phyloP scores from a whole-genome alignment of 2,888 invertebrate species.

The Priocnemis perturbator region DNA sequence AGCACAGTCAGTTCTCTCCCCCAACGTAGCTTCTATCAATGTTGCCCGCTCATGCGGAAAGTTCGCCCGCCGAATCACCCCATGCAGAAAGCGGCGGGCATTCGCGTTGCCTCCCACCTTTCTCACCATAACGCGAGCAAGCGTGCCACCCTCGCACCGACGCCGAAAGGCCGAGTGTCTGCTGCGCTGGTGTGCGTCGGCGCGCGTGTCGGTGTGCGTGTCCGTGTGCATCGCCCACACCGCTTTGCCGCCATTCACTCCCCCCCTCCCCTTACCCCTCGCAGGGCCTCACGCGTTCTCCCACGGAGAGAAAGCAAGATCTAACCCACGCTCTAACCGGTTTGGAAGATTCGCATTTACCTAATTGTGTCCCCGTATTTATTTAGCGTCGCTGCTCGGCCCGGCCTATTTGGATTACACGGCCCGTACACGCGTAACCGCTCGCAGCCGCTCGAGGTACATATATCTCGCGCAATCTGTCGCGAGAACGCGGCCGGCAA shows the following conservation, averaged over 20 bases:
- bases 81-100: constrained; percentile 66
- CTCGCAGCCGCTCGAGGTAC: not conserved
- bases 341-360: constrained; percentile 72
- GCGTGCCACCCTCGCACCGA: constrained; percentile 39
- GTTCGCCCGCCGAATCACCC: constrained; percentile 70
- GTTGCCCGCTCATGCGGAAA: constrained; percentile 74
- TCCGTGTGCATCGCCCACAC: constrained; percentile 17
- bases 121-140: constrained; percentile 69
- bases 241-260: constrained; percentile 29
- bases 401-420: constrained; percentile 68
- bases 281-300: constrained; percentile 38
- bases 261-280: constrained; percentile 26
- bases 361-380: constrained; percentile 73
- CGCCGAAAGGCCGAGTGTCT: constrained; percentile 40
- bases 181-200: constrained; percentile 4
- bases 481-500: constrained; percentile 30
- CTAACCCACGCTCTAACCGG: constrained; percentile 56
- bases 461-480: no score
- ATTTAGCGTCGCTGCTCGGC: constrained; percentile 53
- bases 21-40: constrained; percentile 72
- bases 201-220: no score
- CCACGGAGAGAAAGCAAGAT: constrained; percentile 50
- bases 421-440: constrained; percentile 42
- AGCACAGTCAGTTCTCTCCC: constrained; percentile 57
- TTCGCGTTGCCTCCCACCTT: constrained; percentile 70